Evolutionary conservation across 2,888 invertebrate genomes (phyloP).

Genomic region (Zygogramma bicolorata): DNA sequence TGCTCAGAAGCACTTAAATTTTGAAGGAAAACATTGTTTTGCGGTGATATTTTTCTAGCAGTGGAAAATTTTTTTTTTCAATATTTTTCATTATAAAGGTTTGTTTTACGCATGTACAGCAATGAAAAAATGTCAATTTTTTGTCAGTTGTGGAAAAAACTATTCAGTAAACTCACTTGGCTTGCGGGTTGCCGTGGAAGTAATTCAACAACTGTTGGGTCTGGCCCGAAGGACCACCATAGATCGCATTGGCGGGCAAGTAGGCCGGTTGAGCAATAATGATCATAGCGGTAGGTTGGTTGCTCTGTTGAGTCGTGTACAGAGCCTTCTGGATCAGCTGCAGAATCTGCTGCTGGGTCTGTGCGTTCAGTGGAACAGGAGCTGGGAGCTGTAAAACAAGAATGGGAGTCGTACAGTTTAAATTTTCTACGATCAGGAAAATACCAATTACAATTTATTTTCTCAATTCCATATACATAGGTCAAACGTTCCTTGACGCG

Average conservation of each 20-base stretch:
- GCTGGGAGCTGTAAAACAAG: constrained; percentile 21
- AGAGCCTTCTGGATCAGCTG: constrained; percentile 48
- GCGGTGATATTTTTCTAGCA: too few relatives aligned
- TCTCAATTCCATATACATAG: too few relatives aligned
- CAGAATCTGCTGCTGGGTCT: constrained; percentile 36
- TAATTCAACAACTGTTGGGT: constrained; percentile 61
- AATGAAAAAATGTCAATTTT: neutral
- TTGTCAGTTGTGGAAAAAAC: neutral
- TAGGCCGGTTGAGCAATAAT: constrained; percentile 63
- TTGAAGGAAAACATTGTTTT: too few relatives aligned
- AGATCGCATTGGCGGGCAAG: constrained; percentile 40
- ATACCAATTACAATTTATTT: too few relatives aligned
- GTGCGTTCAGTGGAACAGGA: constrained; percentile 29
- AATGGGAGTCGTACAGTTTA: constrained; percentile 35
- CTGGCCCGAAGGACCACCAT: constrained; percentile 31
- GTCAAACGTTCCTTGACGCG: too few relatives aligned
- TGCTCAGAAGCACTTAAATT: too few relatives aligned
- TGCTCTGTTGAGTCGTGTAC: constrained; percentile 48
- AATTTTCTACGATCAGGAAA: too few relatives aligned
- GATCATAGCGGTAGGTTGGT: constrained; percentile 61
- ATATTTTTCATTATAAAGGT: too few relatives aligned
- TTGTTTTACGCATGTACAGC: too few relatives aligned
- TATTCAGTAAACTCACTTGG: constrained; percentile 50
- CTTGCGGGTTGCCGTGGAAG: constrained; percentile 58
- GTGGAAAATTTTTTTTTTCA: too few relatives aligned